Conservation (phyloP, 1,140 invertebrate species). For the Telenomus remus region DNA sequence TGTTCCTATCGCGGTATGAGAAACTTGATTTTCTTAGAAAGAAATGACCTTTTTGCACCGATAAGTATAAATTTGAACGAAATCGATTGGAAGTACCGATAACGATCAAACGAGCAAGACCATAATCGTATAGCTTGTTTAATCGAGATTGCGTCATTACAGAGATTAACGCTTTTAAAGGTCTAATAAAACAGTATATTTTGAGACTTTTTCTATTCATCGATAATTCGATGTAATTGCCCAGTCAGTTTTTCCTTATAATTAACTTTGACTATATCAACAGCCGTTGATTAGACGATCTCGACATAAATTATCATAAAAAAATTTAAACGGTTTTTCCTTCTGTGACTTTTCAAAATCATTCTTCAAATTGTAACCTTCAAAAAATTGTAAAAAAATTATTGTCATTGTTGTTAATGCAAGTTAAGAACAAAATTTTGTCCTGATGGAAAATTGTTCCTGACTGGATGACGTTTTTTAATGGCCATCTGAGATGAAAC, state of each 20-base stretch:
- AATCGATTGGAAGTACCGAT: constrained; percentile 51
- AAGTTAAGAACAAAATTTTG: too few relatives aligned
- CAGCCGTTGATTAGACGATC: too few relatives aligned
- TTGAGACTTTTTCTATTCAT: constrained; percentile 47
- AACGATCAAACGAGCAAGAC: constrained; percentile 43
- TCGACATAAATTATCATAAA: too few relatives aligned
- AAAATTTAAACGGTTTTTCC: too few relatives aligned
- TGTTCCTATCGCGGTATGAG: constrained; percentile 15
- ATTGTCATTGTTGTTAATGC: too few relatives aligned
- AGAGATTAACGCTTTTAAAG: constrained; percentile 31
- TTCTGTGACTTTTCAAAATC: too few relatives aligned
- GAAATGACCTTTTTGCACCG: constrained; percentile 47
- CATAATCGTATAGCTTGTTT: constrained; percentile 50
- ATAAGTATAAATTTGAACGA: constrained; percentile 42
- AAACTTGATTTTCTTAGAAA: constrained; percentile 16
- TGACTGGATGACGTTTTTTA: not conserved
- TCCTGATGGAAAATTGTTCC: not conserved
- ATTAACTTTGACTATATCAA: not conserved
- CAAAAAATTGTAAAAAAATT: too few relatives aligned
- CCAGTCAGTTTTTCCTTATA: constrained; percentile 29
- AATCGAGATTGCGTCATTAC: constrained; percentile 51
- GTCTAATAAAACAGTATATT: constrained; percentile 50
- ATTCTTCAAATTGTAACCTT: too few relatives aligned
- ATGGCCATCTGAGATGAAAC: not conserved
- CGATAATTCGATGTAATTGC: constrained; percentile 40